Evolutionary conservation across 1,140 invertebrate genomes (phyloP).

Genomic region (Paracyclopina nana): DNA sequence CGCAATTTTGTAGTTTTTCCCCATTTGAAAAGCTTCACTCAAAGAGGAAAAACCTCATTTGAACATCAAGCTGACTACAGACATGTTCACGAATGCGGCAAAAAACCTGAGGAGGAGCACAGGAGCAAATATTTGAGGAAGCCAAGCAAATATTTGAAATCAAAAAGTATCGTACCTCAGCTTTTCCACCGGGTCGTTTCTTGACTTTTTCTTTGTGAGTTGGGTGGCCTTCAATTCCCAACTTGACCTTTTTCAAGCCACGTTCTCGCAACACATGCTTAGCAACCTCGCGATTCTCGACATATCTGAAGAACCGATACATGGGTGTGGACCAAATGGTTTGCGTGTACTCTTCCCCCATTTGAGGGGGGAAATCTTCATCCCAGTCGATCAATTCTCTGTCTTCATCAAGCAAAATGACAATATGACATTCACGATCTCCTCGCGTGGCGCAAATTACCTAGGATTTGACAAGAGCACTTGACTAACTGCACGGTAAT

Average conservation of each 20-base stretch:
- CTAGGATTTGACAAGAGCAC: not conserved
- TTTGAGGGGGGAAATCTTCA: constrained; percentile 92
- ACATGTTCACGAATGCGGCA: not conserved
- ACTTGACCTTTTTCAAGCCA: constrained; percentile 86
- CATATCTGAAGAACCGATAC: constrained; percentile 82
- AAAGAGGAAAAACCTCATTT: not conserved
- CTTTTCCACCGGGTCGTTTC: constrained; percentile 65
- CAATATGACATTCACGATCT: constrained; percentile 37
- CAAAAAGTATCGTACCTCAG: constrained; percentile 27
- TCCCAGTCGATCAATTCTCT: constrained; percentile 98
- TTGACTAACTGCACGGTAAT: no score
- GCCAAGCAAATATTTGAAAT: not conserved
- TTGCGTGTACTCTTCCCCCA: constrained; percentile 95
- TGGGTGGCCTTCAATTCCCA: constrained; percentile 97
- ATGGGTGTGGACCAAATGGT: constrained; percentile 26
- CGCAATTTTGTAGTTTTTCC: constrained; percentile 39
- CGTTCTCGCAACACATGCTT: constrained; percentile 95
- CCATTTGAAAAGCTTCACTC: not conserved
- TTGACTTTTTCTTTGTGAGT: constrained; percentile 95
- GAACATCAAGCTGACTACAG: not conserved
- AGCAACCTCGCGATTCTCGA: constrained; percentile 96
- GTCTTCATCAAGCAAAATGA: constrained; percentile 49
- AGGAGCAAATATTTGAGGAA: not conserved
- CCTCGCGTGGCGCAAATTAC: constrained; percentile 23
- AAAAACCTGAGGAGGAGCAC: not conserved